These are phyloP conservation scores for Mesopsocus fuscifrons DNA, from an alignment of 2,888 invertebrate species.

Conservation along the genomic window DNA sequence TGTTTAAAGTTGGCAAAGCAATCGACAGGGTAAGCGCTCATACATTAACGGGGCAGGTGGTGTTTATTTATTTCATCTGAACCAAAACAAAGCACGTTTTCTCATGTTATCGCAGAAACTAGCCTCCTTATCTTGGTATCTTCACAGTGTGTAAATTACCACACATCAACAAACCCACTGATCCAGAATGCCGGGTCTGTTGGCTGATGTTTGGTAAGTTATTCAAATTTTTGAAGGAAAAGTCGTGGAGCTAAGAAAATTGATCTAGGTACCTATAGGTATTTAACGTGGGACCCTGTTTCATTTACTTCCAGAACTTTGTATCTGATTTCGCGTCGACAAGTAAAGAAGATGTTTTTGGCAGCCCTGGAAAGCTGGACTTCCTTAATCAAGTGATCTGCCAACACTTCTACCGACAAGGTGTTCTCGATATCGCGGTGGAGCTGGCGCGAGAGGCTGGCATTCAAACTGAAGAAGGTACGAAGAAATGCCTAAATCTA, in stretches of 20 bases:
- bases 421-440: slow-evolving; percentile 83
- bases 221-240: too few species aligned
- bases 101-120: too few species aligned
- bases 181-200: too few species aligned
- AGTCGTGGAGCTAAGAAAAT: too few species aligned
- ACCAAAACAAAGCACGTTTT: too few species aligned
- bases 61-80: too few species aligned
- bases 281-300: too few species aligned
- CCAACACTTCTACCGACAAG: slow-evolving; percentile 89
- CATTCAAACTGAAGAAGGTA: slow-evolving; percentile 37
- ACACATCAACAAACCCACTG: too few species aligned
- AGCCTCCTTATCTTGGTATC: too few species aligned
- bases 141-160: slow-evolving; percentile 3
- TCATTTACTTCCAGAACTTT: slow-evolving; percentile 48
- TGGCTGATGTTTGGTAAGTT: too few species aligned
- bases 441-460: slow-evolving; percentile 53
- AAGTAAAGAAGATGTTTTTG: slow-evolving; percentile 66
- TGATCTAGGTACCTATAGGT: too few species aligned
- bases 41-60: neutral
- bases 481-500: too few species aligned
- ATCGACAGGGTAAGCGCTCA: slow-evolving; percentile 66
- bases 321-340: slow-evolving; percentile 79
- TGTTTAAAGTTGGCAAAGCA: slow-evolving; percentile 88
- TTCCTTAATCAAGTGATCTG: slow-evolving; percentile 77
- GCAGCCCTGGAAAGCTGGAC: slow-evolving; percentile 43